Percentiles rank a stretch among this genome's conserved stretches.
phyloP scores from a whole-genome alignment of 2,888 invertebrate species.

The Trichopoda pennipes region DNA sequence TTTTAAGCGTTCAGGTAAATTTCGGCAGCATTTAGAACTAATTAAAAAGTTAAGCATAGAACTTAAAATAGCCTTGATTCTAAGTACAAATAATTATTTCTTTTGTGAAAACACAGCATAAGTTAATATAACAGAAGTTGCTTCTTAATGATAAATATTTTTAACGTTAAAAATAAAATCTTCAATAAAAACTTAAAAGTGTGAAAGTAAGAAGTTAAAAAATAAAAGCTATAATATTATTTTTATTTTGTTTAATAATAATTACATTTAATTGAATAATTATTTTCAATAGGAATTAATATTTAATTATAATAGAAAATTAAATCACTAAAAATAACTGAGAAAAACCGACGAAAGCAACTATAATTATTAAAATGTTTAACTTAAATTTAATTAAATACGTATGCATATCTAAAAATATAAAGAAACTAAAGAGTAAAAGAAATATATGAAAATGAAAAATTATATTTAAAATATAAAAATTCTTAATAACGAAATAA shows the following conservation, averaged over 20 bases:
- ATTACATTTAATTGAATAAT: conserved; percentile 62
- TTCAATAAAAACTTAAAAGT: neutral
- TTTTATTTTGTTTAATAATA: conserved; percentile 10
- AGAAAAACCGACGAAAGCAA: conserved; percentile 9
- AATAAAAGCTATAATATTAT: conserved; percentile 15
- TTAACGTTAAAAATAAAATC: too few species aligned
- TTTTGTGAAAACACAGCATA: too few species aligned
- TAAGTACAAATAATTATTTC: too few species aligned
- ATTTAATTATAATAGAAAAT: conserved; percentile 34
- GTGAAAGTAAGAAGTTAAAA: conserved; percentile 41
- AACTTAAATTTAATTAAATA: conserved; percentile 23
- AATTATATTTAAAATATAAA: conserved; percentile 41
- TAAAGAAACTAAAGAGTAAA: conserved; percentile 30
- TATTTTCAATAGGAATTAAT: conserved; percentile 48
- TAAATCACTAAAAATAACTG: conserved; percentile 16
- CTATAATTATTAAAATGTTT: conserved; percentile 32
- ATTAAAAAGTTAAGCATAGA: too few species aligned
- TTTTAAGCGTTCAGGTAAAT: too few species aligned
- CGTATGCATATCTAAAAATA: neutral
- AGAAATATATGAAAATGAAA: neutral
- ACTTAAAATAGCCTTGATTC: too few species aligned
- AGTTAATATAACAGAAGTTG: too few species aligned
- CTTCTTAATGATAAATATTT: too few species aligned
- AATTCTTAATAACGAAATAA: conserved; percentile 69
- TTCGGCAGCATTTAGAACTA: too few species aligned